phyloP scores from a whole-genome alignment of 2,797 vertebrate species.

The Coreius guichenoti region DNA sequence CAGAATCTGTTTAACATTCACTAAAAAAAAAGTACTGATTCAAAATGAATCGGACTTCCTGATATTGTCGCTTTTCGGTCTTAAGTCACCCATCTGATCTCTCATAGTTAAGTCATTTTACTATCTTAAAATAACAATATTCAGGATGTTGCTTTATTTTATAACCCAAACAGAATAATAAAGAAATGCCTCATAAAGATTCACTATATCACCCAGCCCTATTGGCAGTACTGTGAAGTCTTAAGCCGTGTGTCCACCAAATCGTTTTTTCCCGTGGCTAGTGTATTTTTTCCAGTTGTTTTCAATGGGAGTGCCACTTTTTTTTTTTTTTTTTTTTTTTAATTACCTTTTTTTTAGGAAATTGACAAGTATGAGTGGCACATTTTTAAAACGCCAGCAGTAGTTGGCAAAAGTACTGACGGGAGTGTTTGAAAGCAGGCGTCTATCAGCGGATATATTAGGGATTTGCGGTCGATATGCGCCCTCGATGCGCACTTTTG shows the following conservation, averaged over 20 bases:
- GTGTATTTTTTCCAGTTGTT: too few relatives aligned
- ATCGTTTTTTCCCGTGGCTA: too few relatives aligned
- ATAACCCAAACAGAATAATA: neutral
- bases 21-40: neutral
- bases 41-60: neutral
- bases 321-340: too few relatives aligned
- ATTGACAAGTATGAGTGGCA: too few relatives aligned
- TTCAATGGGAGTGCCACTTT: too few relatives aligned
- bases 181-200: neutral
- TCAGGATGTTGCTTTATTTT: neutral
- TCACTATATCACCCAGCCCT: neutral
- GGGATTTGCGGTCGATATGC: too few relatives aligned
- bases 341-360: too few relatives aligned
- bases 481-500: too few relatives aligned
- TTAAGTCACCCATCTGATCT: neutral
- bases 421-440: too few relatives aligned
- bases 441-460: too few relatives aligned
- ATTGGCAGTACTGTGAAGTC: slow-evolving; percentile 1
- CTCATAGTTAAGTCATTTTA: neutral
- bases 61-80: neutral
- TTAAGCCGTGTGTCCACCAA: slow-evolving; percentile 14
- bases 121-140: neutral
- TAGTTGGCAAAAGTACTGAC: too few relatives aligned
- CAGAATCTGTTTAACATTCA: neutral
- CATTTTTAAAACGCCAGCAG: too few relatives aligned